phyloP scores from a whole-genome alignment of 2,797 vertebrate species.

The Acomys russatus region DNA sequence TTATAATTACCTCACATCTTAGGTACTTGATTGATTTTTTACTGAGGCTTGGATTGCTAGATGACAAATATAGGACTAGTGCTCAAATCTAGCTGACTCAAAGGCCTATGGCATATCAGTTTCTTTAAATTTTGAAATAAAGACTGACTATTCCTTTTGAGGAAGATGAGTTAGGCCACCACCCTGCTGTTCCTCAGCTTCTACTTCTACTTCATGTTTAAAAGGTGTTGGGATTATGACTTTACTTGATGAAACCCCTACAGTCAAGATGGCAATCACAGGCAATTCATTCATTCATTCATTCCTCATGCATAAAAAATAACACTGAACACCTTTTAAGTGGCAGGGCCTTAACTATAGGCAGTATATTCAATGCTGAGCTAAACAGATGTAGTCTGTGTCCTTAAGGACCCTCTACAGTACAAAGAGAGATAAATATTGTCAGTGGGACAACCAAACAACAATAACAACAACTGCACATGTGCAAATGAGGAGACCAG shows the following conservation, averaged over 20 bases:
- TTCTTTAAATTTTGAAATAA: slow-evolving; percentile 12
- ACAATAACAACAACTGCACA: too few relatives aligned
- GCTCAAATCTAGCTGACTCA: neutral
- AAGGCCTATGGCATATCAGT: neutral
- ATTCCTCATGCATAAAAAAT: neutral
- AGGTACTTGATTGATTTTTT: neutral
- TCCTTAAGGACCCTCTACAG: neutral
- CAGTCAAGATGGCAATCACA: neutral
- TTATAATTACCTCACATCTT: neutral
- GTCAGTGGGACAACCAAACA: neutral
- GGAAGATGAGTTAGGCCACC: neutral
- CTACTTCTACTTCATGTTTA: neutral
- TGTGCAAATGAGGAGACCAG: neutral
- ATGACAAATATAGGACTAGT: neutral
- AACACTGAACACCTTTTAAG: neutral
- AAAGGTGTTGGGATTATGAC: neutral
- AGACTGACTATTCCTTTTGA: neutral
- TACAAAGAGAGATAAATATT: neutral
- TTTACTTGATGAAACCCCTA: neutral
- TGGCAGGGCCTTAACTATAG: neutral
- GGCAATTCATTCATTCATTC: neutral
- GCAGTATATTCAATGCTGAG: neutral
- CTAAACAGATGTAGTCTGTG: neutral
- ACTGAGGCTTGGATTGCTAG: neutral
- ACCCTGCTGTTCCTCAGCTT: neutral